Base-by-base conservation (phyloP, 2,888 invertebrate genomes). In the Tetheella fluctuosa region DNA sequence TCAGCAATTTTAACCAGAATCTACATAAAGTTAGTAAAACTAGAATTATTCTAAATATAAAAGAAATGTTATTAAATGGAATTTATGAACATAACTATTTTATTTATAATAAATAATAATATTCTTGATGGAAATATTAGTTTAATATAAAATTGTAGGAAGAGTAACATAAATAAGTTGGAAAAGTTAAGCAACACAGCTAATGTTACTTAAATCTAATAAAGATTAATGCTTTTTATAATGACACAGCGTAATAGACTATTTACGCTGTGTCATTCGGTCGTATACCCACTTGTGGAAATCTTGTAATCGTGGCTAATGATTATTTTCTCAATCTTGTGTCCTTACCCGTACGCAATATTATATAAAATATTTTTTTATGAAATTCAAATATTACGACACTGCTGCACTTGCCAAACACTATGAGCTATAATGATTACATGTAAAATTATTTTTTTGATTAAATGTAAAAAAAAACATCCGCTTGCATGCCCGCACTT, bases 141-240 rank as follows among this genome's bases (percentile, higher is more conserved):
- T n/a, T n/a, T 39, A 39, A 39, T 17, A 48, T 55, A 12, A 34
- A 20, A 34, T 34, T 34, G 34, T 20, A 30, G 15, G 37, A 55
- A 12, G 3, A 25, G 2, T 1, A 48, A 48, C 23, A 37, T 20
- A 55, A 55, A 34, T 55, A 55, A 55, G 23, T 54, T 55, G 37
- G 55, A 34, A 7, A 23, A 4, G 37, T 55, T 37, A 54, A 30
- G 54, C 54, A 54, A 54, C 17, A 28, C 17, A 13, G 20, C 20
- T 10, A 48, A 48, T 10, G 53, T 23, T 25, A 54, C 30, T 54
- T 30, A 30, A 30, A 23, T 37, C 20, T 55, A 55, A 55, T 55
- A 55, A 55, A 37, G 37, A 55, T 37, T 34, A 37, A 55, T 55
- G 55, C 2, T 23, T 55, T 55, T 55, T 55, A 54, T 55, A 55